Base-by-base conservation (phyloP, 1,140 invertebrate genomes). In the Bombus terrestris region DNA sequence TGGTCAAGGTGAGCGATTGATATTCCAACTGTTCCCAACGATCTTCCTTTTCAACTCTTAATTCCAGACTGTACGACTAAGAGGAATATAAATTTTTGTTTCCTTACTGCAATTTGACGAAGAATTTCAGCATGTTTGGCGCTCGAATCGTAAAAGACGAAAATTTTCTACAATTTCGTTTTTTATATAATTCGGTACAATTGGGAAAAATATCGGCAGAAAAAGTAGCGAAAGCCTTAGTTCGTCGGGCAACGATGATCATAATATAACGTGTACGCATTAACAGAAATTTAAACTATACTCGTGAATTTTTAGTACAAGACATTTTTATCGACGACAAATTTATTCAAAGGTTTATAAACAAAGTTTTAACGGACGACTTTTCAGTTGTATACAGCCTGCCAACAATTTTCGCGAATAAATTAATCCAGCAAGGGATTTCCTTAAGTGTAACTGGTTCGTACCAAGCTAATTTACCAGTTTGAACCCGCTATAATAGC, bases 1-100 rank as follows among this genome's bases (percentile, higher is more conserved):
- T 95, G 84, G 91, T 94, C 93, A 95, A 95, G 95, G 95, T 95
- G 91, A 84, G 81, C n/a, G 57, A 71, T 66, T 35, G 13, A 35
- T 37, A 71, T 13, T 32, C 0, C 9, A 8, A 71, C 0, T 10
- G 22, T 37, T 9, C 0, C 2, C 8, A 10, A 35, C 13, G 18
- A n/a, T 13, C n/a, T 3, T 64, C 5, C 13, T 18, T 8, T 6
- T 15, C 5, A 0, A 32, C 6, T 8, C 62, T 15, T 15, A 32
- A 12, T 28, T 1, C 22, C 28, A 22, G 47, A 53, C 47, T 22
- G 1, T 22, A 53, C 47, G 47, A 53, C 47, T 0, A 5, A 22
- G 47, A 53, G 47, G 5, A 8, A 53, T 22, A 5, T 53, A 53
- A 22, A 53, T 8, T 18, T 47, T 1, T 47, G 0, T 47, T 18